Evolutionary conservation across 2,888 invertebrate species (phyloP).

Genomic region (Diarsia brunnea): DNA sequence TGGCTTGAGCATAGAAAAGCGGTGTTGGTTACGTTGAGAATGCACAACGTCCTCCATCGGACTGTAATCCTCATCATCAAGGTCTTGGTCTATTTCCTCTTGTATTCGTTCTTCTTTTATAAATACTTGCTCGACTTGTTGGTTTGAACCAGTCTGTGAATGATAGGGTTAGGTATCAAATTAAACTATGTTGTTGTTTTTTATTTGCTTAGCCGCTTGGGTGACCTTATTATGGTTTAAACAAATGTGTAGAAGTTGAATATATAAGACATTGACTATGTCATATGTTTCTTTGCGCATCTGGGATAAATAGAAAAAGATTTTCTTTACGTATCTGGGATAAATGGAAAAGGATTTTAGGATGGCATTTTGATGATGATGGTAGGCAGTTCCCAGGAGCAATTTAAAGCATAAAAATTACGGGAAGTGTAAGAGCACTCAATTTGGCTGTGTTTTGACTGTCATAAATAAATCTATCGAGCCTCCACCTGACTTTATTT

Average conservation of each 20-base stretch:
- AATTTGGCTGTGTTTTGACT: neutral
- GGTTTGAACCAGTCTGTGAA: conserved; percentile 7
- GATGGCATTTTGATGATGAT: no score
- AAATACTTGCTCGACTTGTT: neutral
- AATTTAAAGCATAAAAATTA: no score
- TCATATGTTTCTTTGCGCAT: no score
- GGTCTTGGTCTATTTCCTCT: neutral
- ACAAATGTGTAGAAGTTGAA: no score
- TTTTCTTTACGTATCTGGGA: no score
- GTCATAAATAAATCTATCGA: neutral
- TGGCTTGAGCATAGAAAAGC: conserved; percentile 65
- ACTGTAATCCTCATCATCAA: conserved; percentile 34
- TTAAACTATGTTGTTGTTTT: neutral
- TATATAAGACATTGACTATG: no score
- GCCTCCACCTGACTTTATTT: neutral
- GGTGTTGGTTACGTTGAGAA: conserved; percentile 21
- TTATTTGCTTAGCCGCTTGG: neutral
- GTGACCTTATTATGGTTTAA: no score
- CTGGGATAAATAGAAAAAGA: no score
- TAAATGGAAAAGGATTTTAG: no score
- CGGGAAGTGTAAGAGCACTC: no score
- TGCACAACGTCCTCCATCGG: conserved; percentile 13
- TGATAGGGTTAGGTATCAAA: neutral
- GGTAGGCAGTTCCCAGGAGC: no score
- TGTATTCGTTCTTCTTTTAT: conserved; percentile 30